Evolutionary conservation across 2,888 invertebrate species (phyloP), one percentile per base, ranked within the genome.

Genomic region (Agrypnus murinus): DNA sequence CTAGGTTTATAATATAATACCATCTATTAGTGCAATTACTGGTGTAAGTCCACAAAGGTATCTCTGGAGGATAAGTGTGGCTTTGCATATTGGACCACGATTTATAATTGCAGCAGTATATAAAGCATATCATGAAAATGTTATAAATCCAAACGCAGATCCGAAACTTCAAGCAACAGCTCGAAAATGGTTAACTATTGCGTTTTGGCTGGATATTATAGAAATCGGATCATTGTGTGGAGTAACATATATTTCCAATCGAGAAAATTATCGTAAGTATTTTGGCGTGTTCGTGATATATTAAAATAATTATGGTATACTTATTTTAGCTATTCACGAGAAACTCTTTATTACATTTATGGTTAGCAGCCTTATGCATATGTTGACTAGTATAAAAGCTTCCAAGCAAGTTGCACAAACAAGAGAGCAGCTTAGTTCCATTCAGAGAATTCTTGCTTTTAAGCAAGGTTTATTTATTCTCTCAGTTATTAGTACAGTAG

Each of bases 181-280:
- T 48, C 86, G 89, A 81, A 88, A 90, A 78, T 87, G 94, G 84
- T 89, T 93, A 68, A 89, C 90, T 76, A 86, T 91, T 38, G 93
- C 93, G 80, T 95, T 93, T 83, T 93, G 94, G 92, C 88, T 96
- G 77, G 95, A 95, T 86, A 89, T 94, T 76, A 88, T 94, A 78
- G 97, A 97, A 88, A 90, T 96, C 77, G 91, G 92, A 72, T 91
- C 95, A 62, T 88, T 97, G n/a, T 93, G 95, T 75, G 96, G 96
- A 64, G 96, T 97, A 40, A 96, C 96, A 12, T 97, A 96, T 84
- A 93, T 97, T 83, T 96, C 96, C 74, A 97, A 97, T 87, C 91
- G 93, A 84, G 97, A 97, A 87, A 97, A 97, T 85, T 97, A 97
- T 88, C 95, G 97, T 97, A 88, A 93, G 95, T n/a, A n/a, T n/a